Evolutionary conservation across 2,797 vertebrate genomes (phyloP), one percentile per base, ranked within the genome.

Genomic region (Echeneis naucrates): DNA sequence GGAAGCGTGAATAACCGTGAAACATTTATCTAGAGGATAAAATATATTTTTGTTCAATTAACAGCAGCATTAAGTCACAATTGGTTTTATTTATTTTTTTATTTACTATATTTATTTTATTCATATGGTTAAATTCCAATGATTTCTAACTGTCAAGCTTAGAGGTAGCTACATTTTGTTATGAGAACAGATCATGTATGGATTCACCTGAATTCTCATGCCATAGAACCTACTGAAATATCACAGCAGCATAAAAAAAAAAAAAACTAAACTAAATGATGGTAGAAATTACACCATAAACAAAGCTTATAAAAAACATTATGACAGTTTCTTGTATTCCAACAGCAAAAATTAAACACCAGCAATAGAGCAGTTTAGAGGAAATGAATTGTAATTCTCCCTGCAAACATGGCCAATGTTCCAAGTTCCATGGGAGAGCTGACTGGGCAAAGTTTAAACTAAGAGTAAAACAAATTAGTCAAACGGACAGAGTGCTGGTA

Each of bases 251-350:
- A 65, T 68, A 78, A 58, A 32, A 10, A 5, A n/a, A 51, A 77
- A 19, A 38, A 47, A 75, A 6, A 17, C 33, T 62, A 12, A 37
- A 17, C 44, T 42, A 33, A 71, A 78, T 66, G 73, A 78, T 76
- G 80, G 77, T 84, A 59, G 21, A 77, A 78, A 59, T 5, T 45
- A 56, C 68, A 60, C 44, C 68, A 64, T 59, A 66, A 67, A 59
- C 17, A 77, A 51, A 60, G 9, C 33, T 68, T n/a, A 61, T 23
- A 64, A 30, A 73, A 55, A 80, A 13, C 53, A 62, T 68, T 6
- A 26, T 23, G 55, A 37, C 33, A 19, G 50, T 23, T 42, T 64
- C 27, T 60, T 50, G 52, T 13, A 62, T 37, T 67, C 27, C 24
- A 33, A 59, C 30, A 70, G 58, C 40, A 53, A 73, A 27, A 33